phyloP scores from a whole-genome alignment of 2,888 invertebrate genomes.

The Acleris literana region DNA sequence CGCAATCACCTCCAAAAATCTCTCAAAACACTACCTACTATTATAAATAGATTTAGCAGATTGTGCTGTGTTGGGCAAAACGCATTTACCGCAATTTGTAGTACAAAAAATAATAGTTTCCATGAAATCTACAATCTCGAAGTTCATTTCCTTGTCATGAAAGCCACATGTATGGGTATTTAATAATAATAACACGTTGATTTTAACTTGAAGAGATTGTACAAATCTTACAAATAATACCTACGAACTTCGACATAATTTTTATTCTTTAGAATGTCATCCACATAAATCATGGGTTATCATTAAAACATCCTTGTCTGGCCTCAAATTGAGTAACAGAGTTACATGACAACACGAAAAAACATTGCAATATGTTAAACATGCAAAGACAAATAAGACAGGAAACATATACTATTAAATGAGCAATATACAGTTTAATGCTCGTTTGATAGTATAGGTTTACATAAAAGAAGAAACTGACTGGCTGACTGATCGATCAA shows the following conservation, averaged over 20 bases:
- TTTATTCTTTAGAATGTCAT: background rate
- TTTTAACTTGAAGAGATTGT: background rate
- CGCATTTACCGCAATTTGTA: conserved; percentile 49
- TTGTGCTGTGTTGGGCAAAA: conserved; percentile 51
- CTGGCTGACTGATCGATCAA: no score
- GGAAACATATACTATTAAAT: no score
- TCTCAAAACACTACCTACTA: conserved; percentile 64
- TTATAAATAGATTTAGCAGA: conserved; percentile 77
- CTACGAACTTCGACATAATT: background rate
- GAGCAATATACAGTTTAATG: no score
- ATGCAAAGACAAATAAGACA: no score
- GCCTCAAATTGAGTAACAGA: background rate
- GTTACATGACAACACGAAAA: no score
- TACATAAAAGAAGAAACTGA: no score
- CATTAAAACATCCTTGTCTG: background rate
- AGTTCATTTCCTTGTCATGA: conserved; percentile 36
- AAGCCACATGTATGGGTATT: conserved; percentile 17
- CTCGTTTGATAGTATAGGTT: no score
- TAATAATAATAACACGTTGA: conserved; percentile 2
- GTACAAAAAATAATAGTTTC: conserved; percentile 42
- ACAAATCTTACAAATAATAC: background rate
- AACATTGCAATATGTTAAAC: no score
- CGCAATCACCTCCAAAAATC: conserved; percentile 63
- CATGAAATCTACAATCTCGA: conserved; percentile 37
- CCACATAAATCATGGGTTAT: background rate